Evolutionary conservation across 2,797 vertebrate genomes (phyloP), one percentile per base, ranked within the genome.

Genomic region (Coregonus sp.): DNA sequence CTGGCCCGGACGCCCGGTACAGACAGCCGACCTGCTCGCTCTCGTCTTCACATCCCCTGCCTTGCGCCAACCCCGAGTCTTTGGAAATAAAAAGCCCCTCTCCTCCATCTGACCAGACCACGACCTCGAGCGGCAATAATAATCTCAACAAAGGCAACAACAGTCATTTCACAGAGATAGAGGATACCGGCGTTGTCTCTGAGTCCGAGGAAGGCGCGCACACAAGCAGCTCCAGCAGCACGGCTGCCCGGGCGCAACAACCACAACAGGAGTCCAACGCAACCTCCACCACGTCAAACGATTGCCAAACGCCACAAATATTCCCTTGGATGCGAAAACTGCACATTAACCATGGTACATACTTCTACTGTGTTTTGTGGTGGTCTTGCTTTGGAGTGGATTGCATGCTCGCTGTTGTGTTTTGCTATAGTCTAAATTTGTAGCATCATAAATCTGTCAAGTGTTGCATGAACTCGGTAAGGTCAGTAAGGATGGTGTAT

Each of bases 311-410:
- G 86, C 97, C 97, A 84, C 97, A 98, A 90, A 98, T 98, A 92
- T 98, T 99, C 92, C 97, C 97, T 79, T 99, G 98, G 98, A 99
- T 99, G 98, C 94, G 98, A 95, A 99, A 99, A 92, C 97, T 99
- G 92, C 98, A 99, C 92, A 98, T 99, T 95, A 98, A 94, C 95
- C 98, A 99, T 92, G 98, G 97, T 99, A 98, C 80, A 47, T 12
- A 37, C 40, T 47, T 47, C 40, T 86, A 78, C 87, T 73, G 75
- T 73, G 75, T 87, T 90, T 86, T 83, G 86, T 73, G 85, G 86
- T 74, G 87, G 86, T 87, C 83, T 78, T 79, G 82, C 82, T 76
- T 82, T 72, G 76, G 80, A 70, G 51, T 80, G 73, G 65, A 67
- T 70, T 15, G 56, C 56, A 74, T 74, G 65, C 25, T 66, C 5